A percentile compares a stretch with the other conserved stretches of the same genome.
Evolutionary conservation across 2,888 invertebrate species (phyloP).

Genomic region (Epirrhoe tristata): DNA sequence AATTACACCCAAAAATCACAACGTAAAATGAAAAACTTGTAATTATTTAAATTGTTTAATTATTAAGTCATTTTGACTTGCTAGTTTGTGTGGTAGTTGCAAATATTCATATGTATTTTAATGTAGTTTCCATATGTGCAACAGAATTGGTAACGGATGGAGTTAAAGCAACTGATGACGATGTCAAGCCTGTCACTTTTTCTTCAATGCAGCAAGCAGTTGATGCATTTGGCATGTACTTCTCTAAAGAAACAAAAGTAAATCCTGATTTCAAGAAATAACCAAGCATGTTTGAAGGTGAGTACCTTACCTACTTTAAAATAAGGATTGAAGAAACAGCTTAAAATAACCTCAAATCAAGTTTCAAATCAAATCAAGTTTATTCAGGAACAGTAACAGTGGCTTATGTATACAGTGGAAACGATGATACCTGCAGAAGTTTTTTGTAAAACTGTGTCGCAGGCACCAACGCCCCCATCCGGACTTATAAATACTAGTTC

Average conservation of each 20-base stretch:
- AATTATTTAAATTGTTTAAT: too few species aligned
- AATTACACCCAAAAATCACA: background rate
- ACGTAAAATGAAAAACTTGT: background rate
- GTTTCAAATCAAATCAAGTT: too few species aligned
- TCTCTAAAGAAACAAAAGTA: conserved; percentile 24
- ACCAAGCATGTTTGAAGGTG: background rate
- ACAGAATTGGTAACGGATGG: conserved; percentile 57
- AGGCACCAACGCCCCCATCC: too few species aligned
- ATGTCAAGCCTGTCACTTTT: conserved; percentile 63
- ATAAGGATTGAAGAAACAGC: background rate
- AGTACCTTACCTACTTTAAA: background rate
- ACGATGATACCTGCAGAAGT: too few species aligned
- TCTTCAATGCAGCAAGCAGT: conserved; percentile 66
- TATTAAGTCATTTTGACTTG: too few species aligned
- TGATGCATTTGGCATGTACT: conserved; percentile 41
- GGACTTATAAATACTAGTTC: too few species aligned
- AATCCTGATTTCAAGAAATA: conserved; percentile 16
- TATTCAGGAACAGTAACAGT: too few species aligned
- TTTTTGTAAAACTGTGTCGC: too few species aligned
- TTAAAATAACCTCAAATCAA: too few species aligned
- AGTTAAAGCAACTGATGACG: conserved; percentile 50
- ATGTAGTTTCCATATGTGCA: conserved; percentile 11
- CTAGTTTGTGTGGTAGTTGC: background rate
- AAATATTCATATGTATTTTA: background rate
- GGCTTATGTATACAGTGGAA: too few species aligned